Conservation (phyloP, 2,113 vertebrate genomes). For the Oostethus manadensis region DNA sequence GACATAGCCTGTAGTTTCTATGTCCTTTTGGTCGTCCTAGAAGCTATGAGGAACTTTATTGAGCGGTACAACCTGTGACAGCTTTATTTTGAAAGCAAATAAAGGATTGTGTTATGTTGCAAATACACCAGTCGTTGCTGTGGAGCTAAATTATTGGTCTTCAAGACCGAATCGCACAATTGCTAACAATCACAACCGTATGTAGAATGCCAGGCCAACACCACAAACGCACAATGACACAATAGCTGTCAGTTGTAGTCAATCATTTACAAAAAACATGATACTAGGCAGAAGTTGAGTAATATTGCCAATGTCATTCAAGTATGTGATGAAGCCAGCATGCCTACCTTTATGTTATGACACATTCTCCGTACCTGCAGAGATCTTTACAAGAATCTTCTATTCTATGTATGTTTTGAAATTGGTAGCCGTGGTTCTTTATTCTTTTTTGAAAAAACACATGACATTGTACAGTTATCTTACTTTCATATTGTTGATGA, state of each 20-base stretch:
- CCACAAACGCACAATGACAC: not conserved
- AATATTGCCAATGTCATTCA: not conserved
- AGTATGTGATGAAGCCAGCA: no score
- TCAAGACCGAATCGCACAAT: conserved; percentile 10
- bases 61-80: not conserved
- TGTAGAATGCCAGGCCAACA: not conserved
- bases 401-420: no score
- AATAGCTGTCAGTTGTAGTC: conserved; percentile 18
- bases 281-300: not conserved
- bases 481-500: no score
- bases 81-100: conserved; percentile 20
- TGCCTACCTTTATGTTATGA: no score
- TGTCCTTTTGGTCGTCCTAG: conserved; percentile 11
- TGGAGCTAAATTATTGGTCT: not conserved
- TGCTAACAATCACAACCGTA: not conserved
- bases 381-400: no score
- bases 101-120: not conserved
- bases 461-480: no score
- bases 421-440: no score
- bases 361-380: no score
- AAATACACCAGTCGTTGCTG: not conserved
- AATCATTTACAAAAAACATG: not conserved
- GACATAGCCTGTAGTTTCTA: conserved; percentile 8
- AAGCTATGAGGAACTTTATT: conserved; percentile 25
- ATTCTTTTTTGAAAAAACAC: no score